Conservation (phyloP, 2,797 vertebrate genomes). For the Hipposideros larvatus region DNA sequence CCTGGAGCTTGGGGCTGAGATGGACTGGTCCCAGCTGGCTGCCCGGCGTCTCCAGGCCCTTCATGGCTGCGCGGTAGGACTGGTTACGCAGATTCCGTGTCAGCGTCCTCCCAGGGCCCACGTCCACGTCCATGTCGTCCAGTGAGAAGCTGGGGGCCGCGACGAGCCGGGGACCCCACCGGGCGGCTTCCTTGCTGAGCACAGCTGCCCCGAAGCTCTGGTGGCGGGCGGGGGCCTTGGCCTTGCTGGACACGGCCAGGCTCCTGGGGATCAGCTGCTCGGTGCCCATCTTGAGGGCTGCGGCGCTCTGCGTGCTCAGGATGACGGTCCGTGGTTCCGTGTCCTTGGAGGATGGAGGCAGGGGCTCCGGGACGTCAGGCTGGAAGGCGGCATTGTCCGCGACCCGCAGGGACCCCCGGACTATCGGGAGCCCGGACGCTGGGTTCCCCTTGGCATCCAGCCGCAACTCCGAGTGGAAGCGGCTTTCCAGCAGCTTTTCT, state of each 20-base stretch:
- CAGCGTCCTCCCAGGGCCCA: conserved; percentile 83
- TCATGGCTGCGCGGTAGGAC: conserved; percentile 95
- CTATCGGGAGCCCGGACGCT: rapidly evolving
- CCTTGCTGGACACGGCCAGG: conserved; percentile 89
- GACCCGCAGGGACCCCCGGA: rapidly evolving
- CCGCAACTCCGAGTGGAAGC: conserved; percentile 86
- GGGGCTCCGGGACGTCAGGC: background rate
- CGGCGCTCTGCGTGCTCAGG: conserved; percentile 93
- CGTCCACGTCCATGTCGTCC: conserved; percentile 90
- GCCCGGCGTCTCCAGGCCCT: conserved; percentile 81
- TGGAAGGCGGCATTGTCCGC: background rate
- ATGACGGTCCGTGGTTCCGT: conserved; percentile 80
- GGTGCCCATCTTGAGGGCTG: conserved; percentile 90
- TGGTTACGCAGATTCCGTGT: conserved; percentile 94
- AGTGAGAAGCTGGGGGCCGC: conserved; percentile 84
- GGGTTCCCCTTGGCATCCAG: conserved; percentile 73
- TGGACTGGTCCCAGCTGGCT: rapidly evolving
- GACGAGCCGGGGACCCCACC: conserved; percentile 73
- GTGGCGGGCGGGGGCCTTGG: conserved; percentile 89
- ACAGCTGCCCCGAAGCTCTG: conserved; percentile 91
- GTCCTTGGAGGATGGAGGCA: rapidly evolving
- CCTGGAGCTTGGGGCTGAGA: conserved; percentile 83
- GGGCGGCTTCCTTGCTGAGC: conserved; percentile 71
- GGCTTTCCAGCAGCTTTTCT: conserved; percentile 87
- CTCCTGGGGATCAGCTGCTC: conserved; percentile 95